Percentiles rank a stretch among this genome's conserved stretches.
Evolutionary conservation across 2,113 vertebrate genomes (phyloP).

Genomic region (Morone chrysops): DNA sequence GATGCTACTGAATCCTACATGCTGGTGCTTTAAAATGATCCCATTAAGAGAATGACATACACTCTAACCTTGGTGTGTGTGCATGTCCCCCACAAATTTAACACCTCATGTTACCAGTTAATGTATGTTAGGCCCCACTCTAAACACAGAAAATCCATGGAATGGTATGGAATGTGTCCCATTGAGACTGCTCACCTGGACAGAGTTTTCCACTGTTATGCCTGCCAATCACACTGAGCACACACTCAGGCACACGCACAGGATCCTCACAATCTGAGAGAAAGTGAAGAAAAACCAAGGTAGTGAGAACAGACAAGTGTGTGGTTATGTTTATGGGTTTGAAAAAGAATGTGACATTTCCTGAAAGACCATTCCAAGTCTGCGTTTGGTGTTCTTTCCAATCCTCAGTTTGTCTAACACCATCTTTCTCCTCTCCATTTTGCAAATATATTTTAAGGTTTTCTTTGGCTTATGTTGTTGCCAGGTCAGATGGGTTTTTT

Average conservation of each 20-base stretch:
- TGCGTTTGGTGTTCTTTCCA: constrained; percentile 48
- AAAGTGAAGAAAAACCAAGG: constrained; percentile 21
- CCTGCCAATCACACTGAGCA: constrained; percentile 53
- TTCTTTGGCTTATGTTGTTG: constrained; percentile 24
- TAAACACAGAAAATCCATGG: constrained; percentile 60
- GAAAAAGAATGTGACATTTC: constrained; percentile 68
- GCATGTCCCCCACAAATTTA: constrained; percentile 33
- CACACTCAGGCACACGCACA: constrained; percentile 7
- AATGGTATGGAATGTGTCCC: constrained; percentile 59
- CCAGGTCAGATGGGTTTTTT: constrained; percentile 18
- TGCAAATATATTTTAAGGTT: constrained; percentile 31
- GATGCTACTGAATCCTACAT: too few species aligned
- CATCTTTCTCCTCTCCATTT: constrained; percentile 5
- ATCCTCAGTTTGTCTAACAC: constrained; percentile 23
- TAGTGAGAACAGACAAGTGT: constrained; percentile 55
- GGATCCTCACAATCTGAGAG: constrained; percentile 5
- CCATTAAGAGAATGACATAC: background rate
- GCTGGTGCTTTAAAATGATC: too few species aligned
- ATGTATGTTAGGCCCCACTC: constrained; percentile 54
- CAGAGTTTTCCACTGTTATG: constrained; percentile 43
- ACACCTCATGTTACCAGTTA: constrained; percentile 65
- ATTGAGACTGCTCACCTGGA: constrained; percentile 62
- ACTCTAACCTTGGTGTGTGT: constrained; percentile 6
- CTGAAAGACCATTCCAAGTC: constrained; percentile 55
- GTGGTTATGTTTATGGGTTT: constrained; percentile 71